These are phyloP conservation scores for Rhinoderma darwinii DNA, from an alignment of 2,113 vertebrate species.

Conservation along the genomic window DNA sequence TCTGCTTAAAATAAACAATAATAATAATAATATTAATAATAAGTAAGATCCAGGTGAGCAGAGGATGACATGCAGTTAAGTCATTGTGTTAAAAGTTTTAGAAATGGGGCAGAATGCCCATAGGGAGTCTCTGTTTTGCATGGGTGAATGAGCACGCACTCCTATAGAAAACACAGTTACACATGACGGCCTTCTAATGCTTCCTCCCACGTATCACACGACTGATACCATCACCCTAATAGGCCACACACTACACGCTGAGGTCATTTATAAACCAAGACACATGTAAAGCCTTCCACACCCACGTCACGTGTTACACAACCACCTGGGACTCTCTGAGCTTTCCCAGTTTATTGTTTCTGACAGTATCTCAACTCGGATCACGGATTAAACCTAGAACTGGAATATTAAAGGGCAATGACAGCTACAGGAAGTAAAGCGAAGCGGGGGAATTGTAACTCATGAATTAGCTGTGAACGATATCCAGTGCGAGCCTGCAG, in stretches of 20 bases:
- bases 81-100: background rate
- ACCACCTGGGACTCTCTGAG: background rate
- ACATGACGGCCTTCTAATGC: background rate
- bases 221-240: background rate
- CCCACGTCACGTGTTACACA: background rate
- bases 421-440: background rate
- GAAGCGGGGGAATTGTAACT: background rate
- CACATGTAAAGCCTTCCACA: background rate
- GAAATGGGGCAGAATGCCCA: too few relatives aligned
- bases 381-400: background rate
- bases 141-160: background rate
- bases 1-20: background rate
- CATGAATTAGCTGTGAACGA: background rate
- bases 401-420: background rate
- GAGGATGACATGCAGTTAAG: background rate
- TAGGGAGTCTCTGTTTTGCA: background rate
- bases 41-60: background rate
- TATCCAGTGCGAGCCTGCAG: too few relatives aligned
- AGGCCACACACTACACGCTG: background rate
- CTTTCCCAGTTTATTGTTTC: background rate
- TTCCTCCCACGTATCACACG: constrained; percentile 1
- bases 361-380: background rate
- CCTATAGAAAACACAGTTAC: background rate
- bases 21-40: too few relatives aligned
- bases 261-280: background rate